Conservation (phyloP, 2,888 invertebrate species). For the Esperia sulphurella region DNA sequence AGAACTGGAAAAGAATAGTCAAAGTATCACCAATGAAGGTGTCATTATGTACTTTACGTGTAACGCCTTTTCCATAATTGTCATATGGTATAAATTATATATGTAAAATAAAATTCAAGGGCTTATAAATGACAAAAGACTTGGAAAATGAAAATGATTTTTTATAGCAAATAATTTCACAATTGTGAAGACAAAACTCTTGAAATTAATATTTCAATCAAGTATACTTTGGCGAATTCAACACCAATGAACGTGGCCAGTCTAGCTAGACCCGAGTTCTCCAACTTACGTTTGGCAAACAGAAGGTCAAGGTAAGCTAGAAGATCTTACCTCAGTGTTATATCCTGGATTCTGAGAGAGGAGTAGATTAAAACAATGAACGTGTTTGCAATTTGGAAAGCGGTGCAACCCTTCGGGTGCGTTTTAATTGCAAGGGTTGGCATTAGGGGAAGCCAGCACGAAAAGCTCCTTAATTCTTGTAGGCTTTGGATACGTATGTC, state of each 20-base stretch:
- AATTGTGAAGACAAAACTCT: constrained; percentile 22
- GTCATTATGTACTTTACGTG: no score
- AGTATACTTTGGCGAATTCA: constrained; percentile 48
- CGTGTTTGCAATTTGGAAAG: constrained; percentile 72
- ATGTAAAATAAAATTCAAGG: no score
- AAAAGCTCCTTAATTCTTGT: constrained; percentile 54
- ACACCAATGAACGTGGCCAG: constrained; percentile 33
- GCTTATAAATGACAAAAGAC: no score
- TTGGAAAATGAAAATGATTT: no score
- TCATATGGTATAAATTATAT: no score
- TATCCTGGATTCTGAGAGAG: constrained; percentile 53
- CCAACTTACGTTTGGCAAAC: background rate
- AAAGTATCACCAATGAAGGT: no score
- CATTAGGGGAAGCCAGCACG: constrained; percentile 22
- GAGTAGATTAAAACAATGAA: constrained; percentile 74
- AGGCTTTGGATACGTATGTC: constrained; percentile 35
- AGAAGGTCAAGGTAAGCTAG: constrained; percentile 38
- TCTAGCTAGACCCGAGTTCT: constrained; percentile 27
- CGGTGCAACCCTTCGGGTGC: constrained; percentile 74
- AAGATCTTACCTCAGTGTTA: constrained; percentile 37
- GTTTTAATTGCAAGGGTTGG: constrained; percentile 72
- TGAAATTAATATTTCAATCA: constrained; percentile 68
- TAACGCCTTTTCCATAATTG: no score
- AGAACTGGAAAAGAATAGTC: no score
- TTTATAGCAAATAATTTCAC: background rate